Evolutionary conservation across 2,888 invertebrate species (phyloP).

Genomic region (Lamproptera curius): DNA sequence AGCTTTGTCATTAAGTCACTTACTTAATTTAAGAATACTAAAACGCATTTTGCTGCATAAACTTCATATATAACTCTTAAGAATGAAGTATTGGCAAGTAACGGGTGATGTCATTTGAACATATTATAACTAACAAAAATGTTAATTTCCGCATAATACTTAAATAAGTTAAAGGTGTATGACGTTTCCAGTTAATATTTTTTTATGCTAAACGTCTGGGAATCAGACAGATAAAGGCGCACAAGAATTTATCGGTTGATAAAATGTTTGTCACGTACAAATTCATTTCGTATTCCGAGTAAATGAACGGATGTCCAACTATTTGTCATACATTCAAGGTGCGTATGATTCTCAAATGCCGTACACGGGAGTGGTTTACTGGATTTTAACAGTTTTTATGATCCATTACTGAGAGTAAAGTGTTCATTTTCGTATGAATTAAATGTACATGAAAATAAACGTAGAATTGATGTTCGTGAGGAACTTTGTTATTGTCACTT

Average conservation of each 20-base stretch:
- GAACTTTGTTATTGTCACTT: too few species aligned
- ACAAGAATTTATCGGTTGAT: conserved; percentile 20
- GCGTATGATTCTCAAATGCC: conserved; percentile 22
- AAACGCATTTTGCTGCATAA: too few species aligned
- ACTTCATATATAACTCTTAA: too few species aligned
- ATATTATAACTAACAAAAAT: too few species aligned
- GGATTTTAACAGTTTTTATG: conserved; percentile 10
- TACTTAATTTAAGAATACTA: too few species aligned
- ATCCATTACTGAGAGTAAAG: background rate
- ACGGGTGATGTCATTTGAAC: too few species aligned
- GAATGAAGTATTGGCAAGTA: too few species aligned
- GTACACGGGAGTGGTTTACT: conserved; percentile 8
- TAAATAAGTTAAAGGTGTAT: background rate
- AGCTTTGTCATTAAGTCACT: too few species aligned
- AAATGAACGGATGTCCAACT: conserved; percentile 47
- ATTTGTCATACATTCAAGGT: conserved; percentile 38
- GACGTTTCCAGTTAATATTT: background rate
- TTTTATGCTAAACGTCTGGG: background rate
- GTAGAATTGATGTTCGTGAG: too few species aligned
- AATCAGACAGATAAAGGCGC: background rate
- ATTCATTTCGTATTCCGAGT: conserved; percentile 43
- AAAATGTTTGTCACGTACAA: conserved; percentile 38
- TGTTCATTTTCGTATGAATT: background rate
- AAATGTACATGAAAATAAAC: too few species aligned
- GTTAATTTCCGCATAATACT: too few species aligned